Percentiles rank a stretch among this genome's conserved stretches.
Evolutionary conservation across 2,888 invertebrate genomes (phyloP).

Genomic region (Mesorhabditis belari): DNA sequence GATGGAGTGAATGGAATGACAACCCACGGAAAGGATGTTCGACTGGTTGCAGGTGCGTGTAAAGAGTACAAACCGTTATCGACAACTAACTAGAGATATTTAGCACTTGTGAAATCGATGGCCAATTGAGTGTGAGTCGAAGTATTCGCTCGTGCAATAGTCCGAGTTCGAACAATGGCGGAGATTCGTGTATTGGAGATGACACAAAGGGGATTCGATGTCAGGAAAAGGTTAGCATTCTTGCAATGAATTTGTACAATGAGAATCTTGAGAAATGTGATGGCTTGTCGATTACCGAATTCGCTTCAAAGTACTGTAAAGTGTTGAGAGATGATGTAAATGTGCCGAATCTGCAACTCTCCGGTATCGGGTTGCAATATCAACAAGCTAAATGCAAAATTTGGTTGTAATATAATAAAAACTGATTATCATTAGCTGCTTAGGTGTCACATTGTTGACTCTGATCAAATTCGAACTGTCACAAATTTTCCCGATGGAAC

Average conservation of each 20-base stretch:
- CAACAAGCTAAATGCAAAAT: constrained; percentile 40
- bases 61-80: background rate
- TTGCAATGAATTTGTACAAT: background rate
- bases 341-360: constrained; percentile 33
- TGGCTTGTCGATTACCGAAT: constrained; percentile 23
- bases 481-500: constrained; percentile 49
- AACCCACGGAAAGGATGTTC: constrained; percentile 22
- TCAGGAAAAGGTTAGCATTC: constrained; percentile 16
- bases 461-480: constrained; percentile 40
- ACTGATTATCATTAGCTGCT: background rate
- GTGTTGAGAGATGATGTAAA: constrained; percentile 27
- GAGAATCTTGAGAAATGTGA: constrained; percentile 15
- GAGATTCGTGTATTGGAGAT: constrained; percentile 36
- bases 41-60: background rate
- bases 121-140: constrained; percentile 38
- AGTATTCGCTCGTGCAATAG: constrained; percentile 41
- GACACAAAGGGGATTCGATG: constrained; percentile 37
- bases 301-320: constrained; percentile 24
- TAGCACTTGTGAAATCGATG: constrained; percentile 35
- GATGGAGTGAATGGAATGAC: constrained; percentile 46
- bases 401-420: constrained; percentile 16
- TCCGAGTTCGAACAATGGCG: constrained; percentile 46
- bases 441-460: constrained; percentile 20
- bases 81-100: constrained; percentile 16
- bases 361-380: constrained; percentile 38